Conservation (phyloP, 1,140 invertebrate species). For the Drosophila bocki region DNA sequence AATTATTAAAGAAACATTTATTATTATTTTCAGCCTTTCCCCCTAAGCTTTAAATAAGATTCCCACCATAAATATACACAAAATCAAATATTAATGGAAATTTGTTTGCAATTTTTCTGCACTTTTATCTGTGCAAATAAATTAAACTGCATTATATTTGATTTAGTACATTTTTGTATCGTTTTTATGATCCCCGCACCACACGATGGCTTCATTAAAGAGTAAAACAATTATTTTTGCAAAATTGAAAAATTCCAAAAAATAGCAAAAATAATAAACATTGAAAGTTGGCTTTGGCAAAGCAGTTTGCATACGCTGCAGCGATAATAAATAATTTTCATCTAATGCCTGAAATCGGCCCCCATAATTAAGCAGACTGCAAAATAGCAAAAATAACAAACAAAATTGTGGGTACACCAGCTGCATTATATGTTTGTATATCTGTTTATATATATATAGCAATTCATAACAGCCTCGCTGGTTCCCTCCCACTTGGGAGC, state of each 20-base stretch:
- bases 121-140: constrained; percentile 36
- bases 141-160: constrained; percentile 37
- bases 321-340: constrained; percentile 66
- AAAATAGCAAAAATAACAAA: constrained; percentile 33
- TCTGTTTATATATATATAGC: constrained; percentile 3
- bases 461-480: constrained; percentile 20
- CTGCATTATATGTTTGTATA: constrained; percentile 40
- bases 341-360: constrained; percentile 63
- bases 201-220: constrained; percentile 46
- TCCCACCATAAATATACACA: background rate
- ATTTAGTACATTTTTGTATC: constrained; percentile 24
- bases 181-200: no score
- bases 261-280: constrained; percentile 33
- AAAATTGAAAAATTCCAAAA: constrained; percentile 10
- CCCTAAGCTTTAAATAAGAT: background rate
- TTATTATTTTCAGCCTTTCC: background rate
- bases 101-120: constrained; percentile 20
- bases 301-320: constrained; percentile 28
- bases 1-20: background rate
- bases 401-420: constrained; percentile 38
- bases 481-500: background rate
- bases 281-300: constrained; percentile 19
- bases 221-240: constrained; percentile 18
- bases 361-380: constrained; percentile 55
- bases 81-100: constrained; percentile 9